Evolutionary conservation across 23 tunicate species (phyloP), one percentile per base, ranked within the genome.

Genomic region (Styela clava): DNA sequence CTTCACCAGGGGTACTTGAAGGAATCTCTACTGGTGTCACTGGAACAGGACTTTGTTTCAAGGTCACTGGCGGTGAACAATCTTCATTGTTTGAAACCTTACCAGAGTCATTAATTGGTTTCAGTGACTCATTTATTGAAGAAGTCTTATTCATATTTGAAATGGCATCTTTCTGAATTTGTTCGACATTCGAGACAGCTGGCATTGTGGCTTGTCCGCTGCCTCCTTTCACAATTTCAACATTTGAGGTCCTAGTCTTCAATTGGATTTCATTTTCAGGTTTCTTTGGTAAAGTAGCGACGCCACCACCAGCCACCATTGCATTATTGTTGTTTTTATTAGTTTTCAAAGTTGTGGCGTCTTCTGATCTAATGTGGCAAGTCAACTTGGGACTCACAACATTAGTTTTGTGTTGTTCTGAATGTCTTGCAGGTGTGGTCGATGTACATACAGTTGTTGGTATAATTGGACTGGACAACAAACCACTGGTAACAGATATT

Each of bases 381-480:
- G 56, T 44, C 56, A 44, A 5, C 56, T 44, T 44, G 7, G 56
- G 12, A 44, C 9, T 12, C 12, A 5, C 9, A 44, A 44, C 7
- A 44, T 44, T 44, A 5, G 7, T 44, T 44, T 44, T 12, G 12
- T 7, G 9, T 44, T 44, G 56, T 44, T 44, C 12, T 12, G 12
- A 12, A 5, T 5, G 3, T 34, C 77, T 71, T 33, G 77, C 77
- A 3, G 77, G 77, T 31, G 77, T 32, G 34, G 77, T 34, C 3
- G 77, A 27, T 16, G 77, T 71, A 34, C 77, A 71, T 16, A 71
- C 77, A 21, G 77, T 71, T n/a, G 77, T 71, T 33, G 77, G 77
- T 30, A 35, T 33, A 3, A 71, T 34, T 16, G 77, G 24, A 34
- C 37, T 71, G 5, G 77, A 71, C 37, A 71, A 34, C 35, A 71